A percentile compares a stretch with the other conserved stretches of the same genome.
Evolutionary conservation across 2,113 vertebrate species (phyloP).

Genomic region (Lepus americanus): DNA sequence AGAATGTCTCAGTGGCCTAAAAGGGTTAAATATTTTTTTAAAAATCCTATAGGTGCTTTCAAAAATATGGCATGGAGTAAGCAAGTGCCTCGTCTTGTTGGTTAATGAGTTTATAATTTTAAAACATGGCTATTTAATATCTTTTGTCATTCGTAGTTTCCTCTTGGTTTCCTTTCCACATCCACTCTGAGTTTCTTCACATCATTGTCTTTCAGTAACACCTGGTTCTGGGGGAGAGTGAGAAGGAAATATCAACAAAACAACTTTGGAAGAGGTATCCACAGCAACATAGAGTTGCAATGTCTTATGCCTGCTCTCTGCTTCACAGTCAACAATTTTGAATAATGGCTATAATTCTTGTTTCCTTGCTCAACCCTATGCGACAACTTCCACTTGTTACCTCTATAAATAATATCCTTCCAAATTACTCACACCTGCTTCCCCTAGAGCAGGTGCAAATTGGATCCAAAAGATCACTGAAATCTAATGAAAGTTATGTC

Average conservation of each 20-base stretch:
- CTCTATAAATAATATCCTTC: constrained; percentile 63
- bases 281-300: constrained; percentile 50
- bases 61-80: no score
- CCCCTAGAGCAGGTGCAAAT: constrained; percentile 71
- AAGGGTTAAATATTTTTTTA: no score
- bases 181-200: constrained; percentile 11
- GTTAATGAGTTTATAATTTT: no score
- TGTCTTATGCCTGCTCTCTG: constrained; percentile 60
- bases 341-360: background rate
- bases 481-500: constrained; percentile 55
- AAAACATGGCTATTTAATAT: no score
- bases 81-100: no score
- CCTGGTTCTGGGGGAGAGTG: background rate
- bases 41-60: no score
- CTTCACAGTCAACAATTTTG: background rate
- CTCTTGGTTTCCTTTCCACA: background rate
- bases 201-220: constrained; percentile 65
- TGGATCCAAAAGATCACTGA: constrained; percentile 58
- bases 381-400: constrained; percentile 67
- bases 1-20: no score
- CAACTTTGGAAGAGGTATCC: constrained; percentile 41
- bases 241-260: no score
- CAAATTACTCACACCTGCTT: background rate
- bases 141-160: background rate
- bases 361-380: constrained; percentile 68